phyloP scores from a whole-genome alignment of 1,140 invertebrate genomes.

The Paramacrobiotus metropolitanus region DNA sequence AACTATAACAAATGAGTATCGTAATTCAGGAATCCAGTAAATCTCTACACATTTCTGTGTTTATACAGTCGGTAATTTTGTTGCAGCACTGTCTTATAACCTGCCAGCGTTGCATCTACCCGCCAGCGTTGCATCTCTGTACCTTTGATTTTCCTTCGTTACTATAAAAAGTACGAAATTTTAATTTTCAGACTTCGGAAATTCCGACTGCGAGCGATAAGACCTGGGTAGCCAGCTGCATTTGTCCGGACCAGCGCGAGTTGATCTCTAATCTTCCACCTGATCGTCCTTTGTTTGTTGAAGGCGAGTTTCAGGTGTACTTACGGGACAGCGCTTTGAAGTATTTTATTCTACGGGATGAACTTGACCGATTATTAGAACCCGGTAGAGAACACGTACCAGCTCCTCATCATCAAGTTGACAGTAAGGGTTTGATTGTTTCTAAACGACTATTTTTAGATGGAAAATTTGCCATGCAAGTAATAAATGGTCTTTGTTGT shows the following conservation, averaged over 20 bases:
- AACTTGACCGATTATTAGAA: conserved; percentile 22
- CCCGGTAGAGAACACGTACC: conserved; percentile 14
- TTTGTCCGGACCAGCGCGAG: conserved; percentile 47
- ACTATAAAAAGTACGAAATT: conserved; percentile 11
- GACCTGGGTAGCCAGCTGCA: conserved; percentile 79
- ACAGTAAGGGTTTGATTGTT: conserved; percentile 31
- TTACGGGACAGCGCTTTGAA: conserved; percentile 42
- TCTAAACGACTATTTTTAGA: conserved; percentile 21
- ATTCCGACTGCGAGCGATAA: conserved; percentile 52
- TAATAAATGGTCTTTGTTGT: conserved; percentile 1
- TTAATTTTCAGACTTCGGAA: conserved; percentile 19
- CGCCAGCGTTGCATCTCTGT: too few relatives aligned
- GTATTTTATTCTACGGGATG: conserved; percentile 60
- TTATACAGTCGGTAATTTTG: too few relatives aligned
- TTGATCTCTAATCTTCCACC: conserved; percentile 42
- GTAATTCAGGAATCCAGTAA: too few relatives aligned
- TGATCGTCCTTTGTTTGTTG: conserved; percentile 51
- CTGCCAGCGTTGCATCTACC: too few relatives aligned
- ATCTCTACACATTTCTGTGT: too few relatives aligned
- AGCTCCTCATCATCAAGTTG: conserved; percentile 26
- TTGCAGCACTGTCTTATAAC: too few relatives aligned
- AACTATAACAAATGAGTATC: too few relatives aligned
- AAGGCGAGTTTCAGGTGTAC: conserved; percentile 64
- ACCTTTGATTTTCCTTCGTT: too few relatives aligned
- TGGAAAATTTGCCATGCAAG: conserved; percentile 5